A percentile compares a stretch with the other conserved stretches of the same genome.
Evolutionary conservation across 1,140 invertebrate species (phyloP).

Genomic region (Aporrectodea caliginosa): DNA sequence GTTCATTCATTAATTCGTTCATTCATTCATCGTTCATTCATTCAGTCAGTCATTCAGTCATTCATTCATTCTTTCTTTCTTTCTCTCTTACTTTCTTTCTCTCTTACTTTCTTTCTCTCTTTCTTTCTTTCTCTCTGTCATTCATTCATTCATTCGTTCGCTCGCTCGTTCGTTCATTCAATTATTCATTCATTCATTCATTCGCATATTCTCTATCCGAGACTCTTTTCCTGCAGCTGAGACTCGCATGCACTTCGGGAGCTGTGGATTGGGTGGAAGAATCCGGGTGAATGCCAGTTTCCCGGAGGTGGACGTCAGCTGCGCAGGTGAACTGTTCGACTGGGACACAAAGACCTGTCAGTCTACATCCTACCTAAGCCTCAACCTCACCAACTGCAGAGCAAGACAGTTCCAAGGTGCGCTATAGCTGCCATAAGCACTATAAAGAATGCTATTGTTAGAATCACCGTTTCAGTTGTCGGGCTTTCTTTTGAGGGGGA

Average conservation of each 20-base stretch:
- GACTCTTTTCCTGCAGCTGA: constrained; percentile 4
- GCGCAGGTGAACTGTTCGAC: constrained; percentile 4
- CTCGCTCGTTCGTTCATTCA: too few species aligned
- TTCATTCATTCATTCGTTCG: too few species aligned
- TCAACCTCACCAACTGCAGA: neutral
- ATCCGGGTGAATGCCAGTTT: constrained; percentile 2
- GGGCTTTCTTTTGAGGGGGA: too few species aligned
- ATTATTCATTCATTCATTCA: too few species aligned
- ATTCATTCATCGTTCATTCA: too few species aligned
- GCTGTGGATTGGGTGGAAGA: constrained; percentile 14
- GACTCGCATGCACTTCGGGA: neutral
- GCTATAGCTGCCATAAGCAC: neutral
- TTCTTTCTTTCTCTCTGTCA: too few species aligned
- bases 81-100: too few species aligned
- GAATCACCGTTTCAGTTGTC: neutral
- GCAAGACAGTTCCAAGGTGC: neutral
- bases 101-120: too few species aligned
- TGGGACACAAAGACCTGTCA: neutral
- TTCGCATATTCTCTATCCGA: too few species aligned
- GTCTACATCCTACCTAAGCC: neutral
- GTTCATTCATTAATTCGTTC: too few species aligned
- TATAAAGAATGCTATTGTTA: neutral
- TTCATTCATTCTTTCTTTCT: too few species aligned
- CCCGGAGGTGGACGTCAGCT: neutral
- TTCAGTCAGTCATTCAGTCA: too few species aligned